A percentile compares a stretch with the other conserved stretches of the same genome.
phyloP scores from a whole-genome alignment of 2,113 vertebrate genomes.

The Pao palembangensis region DNA sequence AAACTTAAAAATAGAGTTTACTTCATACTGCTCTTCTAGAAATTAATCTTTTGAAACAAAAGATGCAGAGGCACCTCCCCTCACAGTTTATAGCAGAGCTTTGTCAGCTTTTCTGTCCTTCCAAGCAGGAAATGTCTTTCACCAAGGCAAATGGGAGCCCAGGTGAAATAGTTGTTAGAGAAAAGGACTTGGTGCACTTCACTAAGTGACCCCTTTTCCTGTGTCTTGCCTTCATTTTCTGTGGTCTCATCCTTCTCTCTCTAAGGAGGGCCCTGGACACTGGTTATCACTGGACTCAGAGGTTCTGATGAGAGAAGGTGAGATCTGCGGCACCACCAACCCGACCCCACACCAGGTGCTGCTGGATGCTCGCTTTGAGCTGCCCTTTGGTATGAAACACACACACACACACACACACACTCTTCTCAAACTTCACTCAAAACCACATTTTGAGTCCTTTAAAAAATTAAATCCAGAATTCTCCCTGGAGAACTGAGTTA shows the following conservation, averaged over 20 bases:
- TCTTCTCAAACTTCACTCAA: too few species aligned
- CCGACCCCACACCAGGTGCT: slow-evolving; percentile 92
- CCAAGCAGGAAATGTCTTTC: too few species aligned
- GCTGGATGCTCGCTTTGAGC: slow-evolving; percentile 91
- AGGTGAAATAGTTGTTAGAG: too few species aligned
- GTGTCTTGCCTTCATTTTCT: neutral
- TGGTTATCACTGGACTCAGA: slow-evolving; percentile 90
- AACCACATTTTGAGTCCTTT: too few species aligned
- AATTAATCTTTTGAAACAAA: neutral
- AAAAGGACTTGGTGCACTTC: neutral
- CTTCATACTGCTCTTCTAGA: neutral
- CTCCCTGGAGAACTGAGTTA: too few species aligned
- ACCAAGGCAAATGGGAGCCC: too few species aligned
- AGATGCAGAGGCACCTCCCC: neutral
- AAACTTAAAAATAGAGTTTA: neutral
- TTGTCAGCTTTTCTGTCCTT: too few species aligned
- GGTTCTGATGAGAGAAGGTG: slow-evolving; percentile 90
- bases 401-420: neutral
- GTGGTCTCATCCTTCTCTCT: neutral
- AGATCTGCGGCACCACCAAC: slow-evolving; percentile 91
- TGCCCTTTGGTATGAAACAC: slow-evolving; percentile 84
- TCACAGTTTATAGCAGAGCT: too few species aligned
- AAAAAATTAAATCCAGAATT: too few species aligned
- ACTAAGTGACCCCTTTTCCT: neutral
- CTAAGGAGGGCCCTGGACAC: slow-evolving; percentile 90